Percentiles rank a stretch among this genome's conserved stretches.
Conservation (phyloP, 2,113 vertebrate species). For the Calyptomena viridis region DNA sequence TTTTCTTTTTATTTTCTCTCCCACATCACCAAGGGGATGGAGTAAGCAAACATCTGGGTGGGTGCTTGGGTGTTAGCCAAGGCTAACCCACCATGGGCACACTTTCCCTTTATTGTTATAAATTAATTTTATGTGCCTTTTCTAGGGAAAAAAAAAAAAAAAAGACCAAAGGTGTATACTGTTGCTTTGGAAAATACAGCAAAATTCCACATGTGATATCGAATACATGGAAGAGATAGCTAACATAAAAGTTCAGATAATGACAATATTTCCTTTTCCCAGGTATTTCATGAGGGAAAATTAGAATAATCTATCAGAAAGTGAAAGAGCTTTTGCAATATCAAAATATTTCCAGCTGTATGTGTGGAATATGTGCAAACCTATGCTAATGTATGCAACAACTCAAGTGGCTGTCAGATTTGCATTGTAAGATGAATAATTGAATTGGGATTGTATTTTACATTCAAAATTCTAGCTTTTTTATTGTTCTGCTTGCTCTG, state of each 20-base stretch:
- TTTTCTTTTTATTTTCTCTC: background rate
- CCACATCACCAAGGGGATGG: background rate
- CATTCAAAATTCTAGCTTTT: background rate
- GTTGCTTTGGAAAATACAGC: background rate
- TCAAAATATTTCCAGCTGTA: conserved; percentile 34
- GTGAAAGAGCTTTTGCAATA: background rate
- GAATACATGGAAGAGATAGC: background rate
- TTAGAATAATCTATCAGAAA: background rate
- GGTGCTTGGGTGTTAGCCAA: background rate
- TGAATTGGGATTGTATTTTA: background rate
- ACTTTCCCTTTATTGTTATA: background rate
- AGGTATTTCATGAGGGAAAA: background rate
- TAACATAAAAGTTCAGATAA: background rate
- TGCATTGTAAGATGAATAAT: conserved; percentile 10
- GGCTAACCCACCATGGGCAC: background rate
- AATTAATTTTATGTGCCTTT: background rate
- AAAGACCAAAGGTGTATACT: background rate
- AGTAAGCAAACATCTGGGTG: background rate
- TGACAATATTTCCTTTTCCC: background rate
- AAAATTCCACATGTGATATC: background rate
- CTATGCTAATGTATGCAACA: conserved; percentile 16
- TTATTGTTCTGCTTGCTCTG: background rate
- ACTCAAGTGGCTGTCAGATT: conserved; percentile 9
- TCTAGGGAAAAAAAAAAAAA: background rate
- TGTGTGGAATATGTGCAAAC: background rate